Evolutionary conservation across 2,888 invertebrate genomes (phyloP).

Genomic region (Terebella lapidaria): DNA sequence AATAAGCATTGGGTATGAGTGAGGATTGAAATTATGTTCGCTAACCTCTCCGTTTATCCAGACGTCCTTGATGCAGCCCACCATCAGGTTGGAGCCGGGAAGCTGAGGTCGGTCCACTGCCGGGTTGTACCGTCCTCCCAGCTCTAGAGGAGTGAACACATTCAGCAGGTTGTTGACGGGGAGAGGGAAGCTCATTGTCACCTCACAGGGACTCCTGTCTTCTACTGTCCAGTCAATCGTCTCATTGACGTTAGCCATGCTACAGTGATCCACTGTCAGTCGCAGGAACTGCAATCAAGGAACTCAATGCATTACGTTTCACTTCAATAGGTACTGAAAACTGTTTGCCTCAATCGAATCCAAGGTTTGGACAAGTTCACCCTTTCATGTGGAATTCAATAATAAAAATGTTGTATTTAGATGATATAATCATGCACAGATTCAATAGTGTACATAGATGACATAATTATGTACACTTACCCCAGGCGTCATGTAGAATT

Average conservation of each 20-base stretch:
- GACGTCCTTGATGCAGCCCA: neutral
- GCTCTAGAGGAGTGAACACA: conserved; percentile 12
- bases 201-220: conserved; percentile 11
- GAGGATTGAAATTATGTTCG: no score
- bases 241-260: conserved; percentile 1
- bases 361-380: no score
- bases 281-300: conserved; percentile 8
- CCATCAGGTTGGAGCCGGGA: neutral
- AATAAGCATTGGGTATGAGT: no score
- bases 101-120: neutral
- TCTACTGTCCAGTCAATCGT: conserved; percentile 5
- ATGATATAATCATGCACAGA: no score
- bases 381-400: no score
- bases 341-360: no score
- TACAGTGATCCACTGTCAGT: conserved; percentile 17
- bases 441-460: no score
- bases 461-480: no score
- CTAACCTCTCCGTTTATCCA: neutral
- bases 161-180: conserved; percentile 11
- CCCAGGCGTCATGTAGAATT: conserved; percentile 65
- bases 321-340: no score
- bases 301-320: no score
- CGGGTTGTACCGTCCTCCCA: conserved; percentile 3
- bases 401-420: no score
- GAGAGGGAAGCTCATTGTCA: neutral